Conservation (phyloP, 2,888 invertebrate genomes). For the Helobdella robusta region DNA sequence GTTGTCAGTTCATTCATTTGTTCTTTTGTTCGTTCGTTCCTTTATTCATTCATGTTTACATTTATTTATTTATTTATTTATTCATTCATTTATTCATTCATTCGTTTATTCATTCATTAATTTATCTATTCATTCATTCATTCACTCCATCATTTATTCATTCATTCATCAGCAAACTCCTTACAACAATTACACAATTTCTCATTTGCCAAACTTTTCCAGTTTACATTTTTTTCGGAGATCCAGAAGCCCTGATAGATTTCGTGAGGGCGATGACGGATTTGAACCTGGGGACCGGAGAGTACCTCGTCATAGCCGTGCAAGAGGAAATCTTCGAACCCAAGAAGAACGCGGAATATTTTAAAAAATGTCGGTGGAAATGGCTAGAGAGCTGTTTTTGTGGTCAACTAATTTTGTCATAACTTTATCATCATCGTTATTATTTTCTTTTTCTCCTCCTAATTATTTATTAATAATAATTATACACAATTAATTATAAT, state of each 20-base stretch:
- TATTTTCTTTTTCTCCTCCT: not conserved
- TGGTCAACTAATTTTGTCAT: not conserved
- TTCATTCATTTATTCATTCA: too few relatives aligned
- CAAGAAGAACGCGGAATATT: slow-evolving; percentile 41
- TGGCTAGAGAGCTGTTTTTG: not conserved
- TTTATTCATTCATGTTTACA: too few relatives aligned
- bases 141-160: too few relatives aligned
- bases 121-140: too few relatives aligned
- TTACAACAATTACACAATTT: too few relatives aligned
- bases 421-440: not conserved
- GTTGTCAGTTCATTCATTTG: too few relatives aligned
- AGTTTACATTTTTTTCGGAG: slow-evolving; percentile 85
- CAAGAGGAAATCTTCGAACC: slow-evolving; percentile 68
- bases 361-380: slow-evolving; percentile 39
- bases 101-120: too few relatives aligned
- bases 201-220: slow-evolving; percentile 36
- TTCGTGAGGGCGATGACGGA: slow-evolving; percentile 63
- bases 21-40: too few relatives aligned
- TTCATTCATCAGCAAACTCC: too few relatives aligned
- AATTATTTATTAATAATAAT: not conserved
- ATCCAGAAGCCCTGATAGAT: slow-evolving; percentile 73
- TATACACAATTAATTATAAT: not conserved
- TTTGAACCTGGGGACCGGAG: slow-evolving; percentile 59
- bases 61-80: too few relatives aligned
- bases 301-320: slow-evolving; percentile 64